phyloP scores from a whole-genome alignment of 92 coral and sea anemone genomes.

The Paramuricea clavata region DNA sequence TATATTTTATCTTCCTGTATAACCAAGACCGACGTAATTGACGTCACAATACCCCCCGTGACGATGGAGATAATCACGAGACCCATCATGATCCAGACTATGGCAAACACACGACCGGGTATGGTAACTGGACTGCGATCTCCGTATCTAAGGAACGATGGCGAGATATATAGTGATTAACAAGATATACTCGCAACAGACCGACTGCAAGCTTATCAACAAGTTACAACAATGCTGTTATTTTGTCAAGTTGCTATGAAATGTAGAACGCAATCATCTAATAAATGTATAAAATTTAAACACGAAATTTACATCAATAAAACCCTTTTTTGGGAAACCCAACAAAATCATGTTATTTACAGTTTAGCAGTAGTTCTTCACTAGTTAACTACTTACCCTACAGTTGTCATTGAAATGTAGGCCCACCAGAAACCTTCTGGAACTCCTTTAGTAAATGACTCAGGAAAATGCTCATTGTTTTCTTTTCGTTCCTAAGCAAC shows the following conservation, averaged over 20 bases:
- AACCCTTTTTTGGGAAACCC: no score
- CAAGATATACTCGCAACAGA: not conserved
- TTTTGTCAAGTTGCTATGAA: no score
- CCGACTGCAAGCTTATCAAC: not conserved
- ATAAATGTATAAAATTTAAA: no score
- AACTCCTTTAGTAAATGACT: conserved; percentile 21
- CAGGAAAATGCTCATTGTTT: conserved; percentile 35
- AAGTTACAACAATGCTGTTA: not conserved
- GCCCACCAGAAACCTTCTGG: conserved; percentile 51
- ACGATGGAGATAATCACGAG: conserved; percentile 73
- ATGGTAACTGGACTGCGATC: conserved; percentile 74
- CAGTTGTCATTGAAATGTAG: conserved; percentile 39
- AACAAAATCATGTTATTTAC: no score
- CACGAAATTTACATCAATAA: no score
- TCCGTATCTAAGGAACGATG: conserved; percentile 69
- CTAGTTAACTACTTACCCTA: conserved; percentile 22
- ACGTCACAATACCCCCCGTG: conserved; percentile 72
- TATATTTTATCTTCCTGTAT: conserved; percentile 67
- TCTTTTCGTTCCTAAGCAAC: conserved; percentile 8
- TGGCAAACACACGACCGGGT: conserved; percentile 66
- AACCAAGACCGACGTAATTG: conserved; percentile 68
- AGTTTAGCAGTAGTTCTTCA: no score
- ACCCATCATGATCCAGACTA: conserved; percentile 77
- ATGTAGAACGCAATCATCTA: no score
- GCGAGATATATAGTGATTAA: not conserved